phyloP scores from a whole-genome alignment of 2,888 invertebrate species.

The Vesta saturnalis region DNA sequence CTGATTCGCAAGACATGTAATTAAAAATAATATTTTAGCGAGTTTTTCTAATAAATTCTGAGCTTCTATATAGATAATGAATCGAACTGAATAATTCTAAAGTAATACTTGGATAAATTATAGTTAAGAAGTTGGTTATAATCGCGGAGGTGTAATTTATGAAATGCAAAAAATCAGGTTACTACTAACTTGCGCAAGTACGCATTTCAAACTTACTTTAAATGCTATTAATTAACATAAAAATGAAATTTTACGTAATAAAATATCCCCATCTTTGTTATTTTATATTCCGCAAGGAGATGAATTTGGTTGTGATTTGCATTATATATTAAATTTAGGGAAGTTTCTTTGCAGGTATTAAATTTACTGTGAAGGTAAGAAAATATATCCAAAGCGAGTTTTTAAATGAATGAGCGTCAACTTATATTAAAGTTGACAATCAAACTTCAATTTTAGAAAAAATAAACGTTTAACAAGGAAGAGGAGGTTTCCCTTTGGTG shows the following conservation, averaged over 20 bases:
- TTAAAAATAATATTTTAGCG: not conserved
- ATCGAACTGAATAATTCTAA: conserved; percentile 10
- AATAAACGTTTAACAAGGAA: not conserved
- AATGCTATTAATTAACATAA: conserved; percentile 33
- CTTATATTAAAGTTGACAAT: not conserved
- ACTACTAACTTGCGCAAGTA: conserved; percentile 8
- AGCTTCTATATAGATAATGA: not conserved
- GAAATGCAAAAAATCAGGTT: conserved; percentile 23
- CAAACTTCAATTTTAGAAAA: not conserved
- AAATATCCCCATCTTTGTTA: conserved; percentile 21
- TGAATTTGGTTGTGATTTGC: conserved; percentile 36
- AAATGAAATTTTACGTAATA: conserved; percentile 32
- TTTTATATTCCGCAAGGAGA: conserved; percentile 30
- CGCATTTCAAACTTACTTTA: conserved; percentile 22
- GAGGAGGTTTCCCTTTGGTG: not conserved
- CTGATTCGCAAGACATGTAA: not conserved
- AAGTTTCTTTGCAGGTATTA: conserved; percentile 26
- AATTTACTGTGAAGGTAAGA: conserved; percentile 20
- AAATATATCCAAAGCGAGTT: conserved; percentile 1
- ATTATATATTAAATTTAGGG: conserved; percentile 36
- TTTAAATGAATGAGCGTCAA: conserved; percentile 3
- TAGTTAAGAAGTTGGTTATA: not conserved
- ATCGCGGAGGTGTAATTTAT: conserved; percentile 16
- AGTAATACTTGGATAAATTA: conserved; percentile 7
- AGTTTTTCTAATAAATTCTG: not conserved